Base-by-base conservation (phyloP, 2,888 invertebrate genomes). In the Anoplius nigerrimus region DNA sequence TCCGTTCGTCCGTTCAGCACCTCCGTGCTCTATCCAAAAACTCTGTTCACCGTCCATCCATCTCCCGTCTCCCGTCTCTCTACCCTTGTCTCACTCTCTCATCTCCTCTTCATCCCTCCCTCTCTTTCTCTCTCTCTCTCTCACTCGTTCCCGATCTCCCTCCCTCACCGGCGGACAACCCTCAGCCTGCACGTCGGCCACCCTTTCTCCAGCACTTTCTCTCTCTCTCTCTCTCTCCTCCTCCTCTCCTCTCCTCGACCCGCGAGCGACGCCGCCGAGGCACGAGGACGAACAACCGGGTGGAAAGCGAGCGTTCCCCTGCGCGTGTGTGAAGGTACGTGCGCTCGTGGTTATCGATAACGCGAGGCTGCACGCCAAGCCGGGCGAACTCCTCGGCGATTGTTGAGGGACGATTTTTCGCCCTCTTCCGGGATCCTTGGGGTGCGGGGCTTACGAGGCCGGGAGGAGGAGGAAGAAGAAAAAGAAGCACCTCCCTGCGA, bases 401-500 rank as follows among this genome's bases (percentile, higher is more conserved):
- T 42, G 52, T n/a, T n/a, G n/a, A n/a, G n/a, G n/a, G n/a, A n/a
- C n/a, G n/a, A n/a, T 8, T 21, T 21, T 15, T 0, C 20, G 8
- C 15, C 21, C 18, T 21, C 22, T 0, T 6, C 21, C 21, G n/a
- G n/a, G n/a, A n/a, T n/a, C n/a, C n/a, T n/a, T n/a, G 56, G 20
- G 52, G 65, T 34, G 24, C 62, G 51, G 34, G 21, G 54, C n/a
- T 55, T 71, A 52, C 21, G 53, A 53, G 72, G 66, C 72, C 67
- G 75, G 70, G 69, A 75, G 73, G 75, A 77, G 77, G 73, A 79
- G 78, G 78, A 79, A 79, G 78, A 76, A 79, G 77, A 79, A 77
- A 79, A 79, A 77, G 77, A 77, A 79, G 78, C 73, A 75, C 76
- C 79, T 75, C 78, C 79, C 78, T 79, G 78, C 76, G 78, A 71